Conservation (phyloP, 2,113 vertebrate genomes). For the Scortum barcoo region DNA sequence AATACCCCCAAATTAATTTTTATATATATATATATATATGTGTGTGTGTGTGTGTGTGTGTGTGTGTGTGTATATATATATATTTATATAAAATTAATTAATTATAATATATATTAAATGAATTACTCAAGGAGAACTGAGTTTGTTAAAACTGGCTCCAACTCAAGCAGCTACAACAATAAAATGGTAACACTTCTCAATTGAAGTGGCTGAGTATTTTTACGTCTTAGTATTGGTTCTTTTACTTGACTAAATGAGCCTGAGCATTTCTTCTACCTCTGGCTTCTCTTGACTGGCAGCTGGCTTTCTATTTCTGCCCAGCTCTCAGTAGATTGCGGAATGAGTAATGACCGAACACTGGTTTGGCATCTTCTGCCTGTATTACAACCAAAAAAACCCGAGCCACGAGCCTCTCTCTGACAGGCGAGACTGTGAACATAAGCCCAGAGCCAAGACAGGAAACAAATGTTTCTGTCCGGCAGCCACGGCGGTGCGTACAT, state of each 20-base stretch:
- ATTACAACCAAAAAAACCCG: conserved; percentile 22
- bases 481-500: conserved; percentile 16
- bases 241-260: not conserved
- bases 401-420: conserved; percentile 42
- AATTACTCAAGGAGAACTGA: too few relatives aligned
- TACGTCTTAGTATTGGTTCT: not conserved
- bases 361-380: conserved; percentile 61
- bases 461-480: conserved; percentile 55
- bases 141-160: not conserved
- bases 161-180: not conserved
- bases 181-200: not conserved
- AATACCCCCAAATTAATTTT: too few relatives aligned
- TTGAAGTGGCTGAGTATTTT: not conserved
- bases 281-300: conserved; percentile 25
- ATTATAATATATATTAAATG: too few relatives aligned
- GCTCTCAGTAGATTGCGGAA: conserved; percentile 37
- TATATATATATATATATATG: too few relatives aligned
- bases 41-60: too few relatives aligned
- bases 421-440: conserved; percentile 32
- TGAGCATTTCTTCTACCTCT: conserved; percentile 6
- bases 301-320: conserved; percentile 7
- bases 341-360: conserved; percentile 63
- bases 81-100: too few relatives aligned
- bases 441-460: conserved; percentile 35
- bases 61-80: too few relatives aligned